Evolutionary conservation across 2,113 vertebrate genomes (phyloP).

Genomic region (Burhinus bistriatus): DNA sequence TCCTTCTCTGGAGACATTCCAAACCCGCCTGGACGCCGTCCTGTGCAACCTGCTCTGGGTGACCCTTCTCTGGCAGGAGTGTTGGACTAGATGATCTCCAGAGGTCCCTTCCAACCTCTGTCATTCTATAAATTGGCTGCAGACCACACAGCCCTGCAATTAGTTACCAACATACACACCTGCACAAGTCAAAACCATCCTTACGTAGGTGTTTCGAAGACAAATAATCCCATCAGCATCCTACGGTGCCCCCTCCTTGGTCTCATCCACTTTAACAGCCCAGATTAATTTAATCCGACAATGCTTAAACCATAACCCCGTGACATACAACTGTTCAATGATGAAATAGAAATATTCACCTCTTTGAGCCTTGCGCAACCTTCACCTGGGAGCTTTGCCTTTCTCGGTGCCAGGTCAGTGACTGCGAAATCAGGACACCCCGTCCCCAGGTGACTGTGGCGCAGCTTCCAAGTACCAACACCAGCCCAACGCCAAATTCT

Average conservation of each 20-base stretch:
- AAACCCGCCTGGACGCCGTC: too few species aligned
- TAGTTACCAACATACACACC: neutral
- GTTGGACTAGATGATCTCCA: too few species aligned
- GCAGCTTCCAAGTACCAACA: neutral
- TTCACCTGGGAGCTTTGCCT: neutral
- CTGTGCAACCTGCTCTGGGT: too few species aligned
- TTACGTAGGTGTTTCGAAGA: neutral
- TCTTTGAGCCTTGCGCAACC: neutral
- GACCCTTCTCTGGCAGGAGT: too few species aligned
- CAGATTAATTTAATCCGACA: neutral
- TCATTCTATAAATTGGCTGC: too few species aligned
- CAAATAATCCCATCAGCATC: neutral
- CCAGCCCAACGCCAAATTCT: rapidly evolving
- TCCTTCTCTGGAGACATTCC: too few species aligned
- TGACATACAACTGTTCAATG: neutral
- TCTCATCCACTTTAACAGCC: neutral
- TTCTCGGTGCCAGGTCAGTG: neutral
- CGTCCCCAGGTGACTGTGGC: rapidly evolving
- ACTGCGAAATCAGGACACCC: neutral
- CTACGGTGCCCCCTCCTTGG: neutral
- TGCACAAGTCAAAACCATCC: neutral
- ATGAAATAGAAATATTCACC: neutral
- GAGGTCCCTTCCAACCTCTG: too few species aligned
- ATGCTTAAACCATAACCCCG: neutral
- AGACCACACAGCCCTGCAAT: neutral